Evolutionary conservation across 2,797 vertebrate species (phyloP).

Genomic region (Australoheros facetus): DNA sequence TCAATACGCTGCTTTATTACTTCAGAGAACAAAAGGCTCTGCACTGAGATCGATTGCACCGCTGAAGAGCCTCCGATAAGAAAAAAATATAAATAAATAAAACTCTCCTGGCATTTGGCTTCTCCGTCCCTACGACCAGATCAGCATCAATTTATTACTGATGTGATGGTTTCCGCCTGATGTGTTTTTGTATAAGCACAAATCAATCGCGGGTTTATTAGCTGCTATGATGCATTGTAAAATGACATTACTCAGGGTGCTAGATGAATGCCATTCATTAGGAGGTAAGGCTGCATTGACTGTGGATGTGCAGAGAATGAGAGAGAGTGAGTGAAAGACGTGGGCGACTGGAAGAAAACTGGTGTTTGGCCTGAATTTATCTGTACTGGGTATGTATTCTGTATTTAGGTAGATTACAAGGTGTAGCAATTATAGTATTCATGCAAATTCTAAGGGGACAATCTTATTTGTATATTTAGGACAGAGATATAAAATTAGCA

Average conservation of each 20-base stretch:
- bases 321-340: slow-evolving; percentile 7
- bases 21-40: slow-evolving; percentile 81
- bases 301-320: slow-evolving; percentile 37
- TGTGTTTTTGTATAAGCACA: slow-evolving; percentile 75
- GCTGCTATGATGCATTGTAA: slow-evolving; percentile 69
- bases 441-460: background rate
- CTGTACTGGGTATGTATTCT: background rate
- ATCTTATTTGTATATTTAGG: background rate
- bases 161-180: slow-evolving; percentile 74
- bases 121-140: slow-evolving; percentile 53
- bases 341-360: background rate
- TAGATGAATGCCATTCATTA: slow-evolving; percentile 66
- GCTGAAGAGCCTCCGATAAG: slow-evolving; percentile 56
- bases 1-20: slow-evolving; percentile 84
- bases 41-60: slow-evolving; percentile 75
- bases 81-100: slow-evolving; percentile 49
- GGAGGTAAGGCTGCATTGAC: slow-evolving; percentile 46
- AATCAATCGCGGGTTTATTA: slow-evolving; percentile 79
- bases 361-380: background rate
- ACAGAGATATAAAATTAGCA: background rate
- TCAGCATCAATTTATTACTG: slow-evolving; percentile 78
- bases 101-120: slow-evolving; percentile 71
- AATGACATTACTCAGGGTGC: slow-evolving; percentile 60
- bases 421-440: background rate
- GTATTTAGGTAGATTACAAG: background rate